Percentiles rank a stretch among this genome's conserved stretches.
These are phyloP conservation scores for Drosophila arizonae DNA, from an alignment of 1,140 invertebrate species.

Conservation along the genomic window DNA sequence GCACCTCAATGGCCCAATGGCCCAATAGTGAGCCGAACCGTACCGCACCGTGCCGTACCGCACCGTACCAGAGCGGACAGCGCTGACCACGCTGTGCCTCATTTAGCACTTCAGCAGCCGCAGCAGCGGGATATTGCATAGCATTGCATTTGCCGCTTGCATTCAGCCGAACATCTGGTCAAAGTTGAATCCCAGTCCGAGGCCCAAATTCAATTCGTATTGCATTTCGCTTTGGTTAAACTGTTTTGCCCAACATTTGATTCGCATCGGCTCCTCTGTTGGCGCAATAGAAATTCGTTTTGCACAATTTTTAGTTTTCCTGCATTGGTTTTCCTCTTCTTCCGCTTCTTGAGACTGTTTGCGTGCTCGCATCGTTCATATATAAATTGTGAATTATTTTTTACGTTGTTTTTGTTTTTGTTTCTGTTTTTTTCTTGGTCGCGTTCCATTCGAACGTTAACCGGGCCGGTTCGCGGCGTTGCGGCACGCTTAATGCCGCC, in stretches of 20 bases:
- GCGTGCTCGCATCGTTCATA: constrained; percentile 38
- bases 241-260: constrained; percentile 9
- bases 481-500: constrained; percentile 45
- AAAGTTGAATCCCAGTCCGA: neutral
- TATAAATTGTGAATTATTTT: constrained; percentile 67
- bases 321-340: neutral
- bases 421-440: constrained; percentile 6
- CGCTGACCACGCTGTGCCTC: constrained; percentile 54
- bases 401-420: constrained; percentile 24
- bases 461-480: constrained; percentile 15
- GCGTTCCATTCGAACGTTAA: constrained; percentile 41
- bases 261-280: constrained; percentile 49
- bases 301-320: constrained; percentile 15
- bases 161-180: constrained; percentile 39
- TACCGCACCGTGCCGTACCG: neutral
- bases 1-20: constrained; percentile 2
- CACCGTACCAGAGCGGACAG: neutral
- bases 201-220: too few species aligned
- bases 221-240: neutral
- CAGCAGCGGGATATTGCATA: constrained; percentile 58
- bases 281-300: constrained; percentile 67
- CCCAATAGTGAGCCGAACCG: neutral
- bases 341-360: neutral
- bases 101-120: constrained; percentile 66
- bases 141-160: constrained; percentile 29